Base-by-base conservation (phyloP, 2,888 invertebrate genomes). In the Sinelater perroti region DNA sequence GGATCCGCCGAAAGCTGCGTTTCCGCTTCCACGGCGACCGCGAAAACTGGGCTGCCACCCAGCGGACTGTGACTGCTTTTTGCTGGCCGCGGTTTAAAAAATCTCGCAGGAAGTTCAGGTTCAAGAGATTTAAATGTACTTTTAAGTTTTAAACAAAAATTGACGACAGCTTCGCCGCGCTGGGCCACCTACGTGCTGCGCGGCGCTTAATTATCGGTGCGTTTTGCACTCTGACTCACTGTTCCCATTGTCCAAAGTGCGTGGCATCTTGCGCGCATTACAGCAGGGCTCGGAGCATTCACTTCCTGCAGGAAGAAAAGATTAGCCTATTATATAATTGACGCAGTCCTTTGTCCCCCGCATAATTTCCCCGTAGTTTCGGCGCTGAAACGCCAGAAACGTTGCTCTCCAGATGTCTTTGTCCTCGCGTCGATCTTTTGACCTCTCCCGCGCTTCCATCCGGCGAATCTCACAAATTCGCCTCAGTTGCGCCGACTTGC, bases 221-320 rank as follows among this genome's bases (percentile, higher is more conserved):
- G 54, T 54, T 54, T n/a, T 54, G 54, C 46, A 54, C 38, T 54
- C 46, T 54, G 54, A 54, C 54, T 54, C 54, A 54, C 46, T 53
- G 38, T 13, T 10, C 13, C 18, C 7, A 45, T 54, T 54, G 47
- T 20, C 28, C 36, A 53, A 45, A 45, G 13, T 53, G 42, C 28
- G 35, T 33, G 42, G 35, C 42, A 26, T 52, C 21, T 26, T 3
- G 8, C 28, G 21, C 18, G 45, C 53, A 53, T 53, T 53, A 45
- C 35, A 10, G 33, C 26, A 35, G 35, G 36, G 38, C 31, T 46
- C 36, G 46, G 13, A 26, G 24, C 30, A 26, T 46, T 49, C 28
- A 21, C 45, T 49, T 33, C 40, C 28, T 46, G 30, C 56, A 56
- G 56, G 56, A 56, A 56, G 56, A 49, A 50, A 56, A 42, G 40